Evolutionary conservation across 2,888 invertebrate genomes (phyloP).

Genomic region (Platerodrilus igneus): DNA sequence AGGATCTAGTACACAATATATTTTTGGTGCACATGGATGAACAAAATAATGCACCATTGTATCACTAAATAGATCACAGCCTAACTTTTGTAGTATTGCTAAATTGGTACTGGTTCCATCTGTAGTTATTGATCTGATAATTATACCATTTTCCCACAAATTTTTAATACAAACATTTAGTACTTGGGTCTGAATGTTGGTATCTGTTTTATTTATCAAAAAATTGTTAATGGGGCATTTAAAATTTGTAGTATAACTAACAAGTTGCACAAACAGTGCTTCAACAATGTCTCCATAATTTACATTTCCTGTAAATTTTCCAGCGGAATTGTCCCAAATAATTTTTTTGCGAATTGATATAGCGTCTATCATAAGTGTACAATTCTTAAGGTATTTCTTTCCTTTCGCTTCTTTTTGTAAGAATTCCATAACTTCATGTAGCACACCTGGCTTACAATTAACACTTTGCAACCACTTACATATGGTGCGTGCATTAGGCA

Average conservation of each 20-base stretch:
- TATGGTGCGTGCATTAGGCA: constrained; percentile 13
- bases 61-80: not conserved
- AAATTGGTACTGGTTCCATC: constrained; percentile 17
- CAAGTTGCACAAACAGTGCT: constrained; percentile 17
- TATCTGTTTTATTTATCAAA: constrained; percentile 16
- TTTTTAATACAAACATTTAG: constrained; percentile 11
- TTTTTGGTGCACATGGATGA: constrained; percentile 3
- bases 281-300: constrained; percentile 13
- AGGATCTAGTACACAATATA: constrained; percentile 6
- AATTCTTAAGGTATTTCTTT: constrained; percentile 2
- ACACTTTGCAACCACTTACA: constrained; percentile 11
- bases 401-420: constrained; percentile 6
- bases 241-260: constrained; percentile 16
- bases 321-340: constrained; percentile 9
- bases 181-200: constrained; percentile 15
- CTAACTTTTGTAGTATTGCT: constrained; percentile 4
- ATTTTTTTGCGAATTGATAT: constrained; percentile 14
- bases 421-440: constrained; percentile 10
- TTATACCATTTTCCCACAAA: constrained; percentile 14
- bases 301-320: constrained; percentile 11
- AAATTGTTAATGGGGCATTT: constrained; percentile 19
- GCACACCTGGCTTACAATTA: constrained; percentile 11
- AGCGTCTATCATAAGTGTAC: constrained; percentile 9
- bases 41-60: not conserved
- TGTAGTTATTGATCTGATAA: constrained; percentile 12